Base-by-base conservation (phyloP, 1,140 invertebrate species). In the Papilio machaon region DNA sequence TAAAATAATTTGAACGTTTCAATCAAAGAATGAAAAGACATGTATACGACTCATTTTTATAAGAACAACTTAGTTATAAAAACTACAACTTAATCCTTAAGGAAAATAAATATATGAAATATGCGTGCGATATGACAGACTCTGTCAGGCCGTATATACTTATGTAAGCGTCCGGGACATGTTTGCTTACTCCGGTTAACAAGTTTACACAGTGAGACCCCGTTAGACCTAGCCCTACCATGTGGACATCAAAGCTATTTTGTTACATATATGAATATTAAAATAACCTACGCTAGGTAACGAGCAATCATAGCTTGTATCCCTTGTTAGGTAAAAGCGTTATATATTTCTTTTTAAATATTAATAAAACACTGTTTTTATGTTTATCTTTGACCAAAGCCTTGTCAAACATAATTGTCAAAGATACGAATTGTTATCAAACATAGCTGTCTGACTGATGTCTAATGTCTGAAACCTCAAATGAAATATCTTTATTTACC, bases 191-290 rank as follows among this genome's bases (percentile, higher is more conserved):
- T 70, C 64, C 23, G 47, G 74, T 76, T 76, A 76, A 76, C 74
- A 76, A 76, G 74, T 76, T 76, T 76, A 76, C 74, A 49, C 74
- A 76, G 74, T 23, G 46, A 52, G 74, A 52, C 74, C 74, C 54
- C 74, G 74, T 76, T 76, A 76, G 64, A 70, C 64, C 64, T 70
- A 35, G 64, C 64, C 64, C 64, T 35, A 13, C 23, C 17, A 70
- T 64, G 23, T 70, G 64, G 64, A 35, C 64, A 70, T 70, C 64
- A 70, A 70, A 70, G 64, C 30, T 70, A 70, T 70, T 76, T 73
- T 19, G 73, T 73, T 19, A 43, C 38, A 30, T 23, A 19, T n/a
- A 47, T 73, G 43, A 46, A 73, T 19, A 19, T 47, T 47, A 73
- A 73, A 43, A 46, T 46, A 17, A 73, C 15, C n/a, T 73, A 47